These are phyloP conservation scores for Tarsius wallacei DNA, from an alignment of 2,797 vertebrate species.

Conservation along the genomic window DNA sequence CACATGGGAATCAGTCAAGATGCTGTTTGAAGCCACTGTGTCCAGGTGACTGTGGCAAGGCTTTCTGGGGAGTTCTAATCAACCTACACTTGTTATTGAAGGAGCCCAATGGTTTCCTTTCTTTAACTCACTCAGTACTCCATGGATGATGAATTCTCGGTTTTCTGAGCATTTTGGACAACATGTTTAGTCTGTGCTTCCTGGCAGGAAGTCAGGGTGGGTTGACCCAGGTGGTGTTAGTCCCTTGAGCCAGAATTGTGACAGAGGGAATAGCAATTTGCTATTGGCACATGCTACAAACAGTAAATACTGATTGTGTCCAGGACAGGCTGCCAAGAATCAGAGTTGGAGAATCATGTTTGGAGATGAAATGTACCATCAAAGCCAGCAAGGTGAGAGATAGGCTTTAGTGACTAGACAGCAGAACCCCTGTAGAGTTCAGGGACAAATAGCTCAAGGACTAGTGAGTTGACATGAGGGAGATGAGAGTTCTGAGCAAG, in stretches of 20 bases:
- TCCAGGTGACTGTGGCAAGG: background rate
- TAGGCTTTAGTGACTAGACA: background rate
- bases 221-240: background rate
- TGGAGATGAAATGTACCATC: background rate
- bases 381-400: background rate
- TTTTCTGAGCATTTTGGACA: background rate
- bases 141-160: background rate
- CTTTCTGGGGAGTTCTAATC: background rate
- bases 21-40: background rate
- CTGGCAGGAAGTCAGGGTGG: background rate
- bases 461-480: background rate
- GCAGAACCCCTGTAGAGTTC: background rate
- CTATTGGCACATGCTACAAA: background rate
- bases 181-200: background rate
- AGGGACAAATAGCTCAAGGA: background rate
- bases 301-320: background rate
- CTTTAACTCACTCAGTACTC: background rate
- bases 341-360: background rate
- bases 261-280: background rate
- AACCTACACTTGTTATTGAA: background rate
- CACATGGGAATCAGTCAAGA: background rate
- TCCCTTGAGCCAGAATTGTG: background rate
- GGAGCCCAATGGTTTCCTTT: background rate
- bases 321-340: background rate
- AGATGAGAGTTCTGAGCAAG: background rate